A percentile compares a stretch with the other conserved stretches of the same genome.
phyloP scores from a whole-genome alignment of 2,113 vertebrate species.

The Vireo altiloquus region DNA sequence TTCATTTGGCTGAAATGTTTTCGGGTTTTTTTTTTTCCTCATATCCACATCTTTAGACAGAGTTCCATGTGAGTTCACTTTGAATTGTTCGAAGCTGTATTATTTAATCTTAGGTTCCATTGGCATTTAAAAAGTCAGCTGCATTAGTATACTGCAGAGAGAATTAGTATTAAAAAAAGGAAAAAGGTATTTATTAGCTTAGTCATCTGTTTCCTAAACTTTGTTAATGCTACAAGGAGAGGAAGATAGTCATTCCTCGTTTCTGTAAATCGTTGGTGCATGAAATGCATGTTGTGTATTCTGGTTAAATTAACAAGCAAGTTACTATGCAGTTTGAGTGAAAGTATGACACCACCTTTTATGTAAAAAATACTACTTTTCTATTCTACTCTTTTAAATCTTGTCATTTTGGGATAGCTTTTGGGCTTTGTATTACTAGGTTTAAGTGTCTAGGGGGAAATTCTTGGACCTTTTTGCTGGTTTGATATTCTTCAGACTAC shows the following conservation, averaged over 20 bases:
- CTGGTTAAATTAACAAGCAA: background rate
- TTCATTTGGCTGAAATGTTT: background rate
- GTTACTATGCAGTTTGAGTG: background rate
- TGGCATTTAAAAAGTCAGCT: background rate
- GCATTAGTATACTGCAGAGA: background rate
- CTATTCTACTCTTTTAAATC: background rate
- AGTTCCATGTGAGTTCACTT: background rate
- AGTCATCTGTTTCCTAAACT: background rate
- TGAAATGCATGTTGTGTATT: background rate
- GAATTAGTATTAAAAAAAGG: background rate
- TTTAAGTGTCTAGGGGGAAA: background rate
- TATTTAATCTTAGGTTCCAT: background rate
- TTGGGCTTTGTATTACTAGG: background rate
- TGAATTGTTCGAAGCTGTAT: background rate
- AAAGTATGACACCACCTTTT: background rate
- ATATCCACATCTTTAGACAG: background rate
- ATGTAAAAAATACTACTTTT: background rate
- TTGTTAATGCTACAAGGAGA: background rate
- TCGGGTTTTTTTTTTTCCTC: background rate
- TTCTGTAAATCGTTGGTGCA: background rate
- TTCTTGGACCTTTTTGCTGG: background rate
- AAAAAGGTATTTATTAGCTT: background rate
- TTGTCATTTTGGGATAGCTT: background rate
- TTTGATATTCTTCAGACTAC: background rate
- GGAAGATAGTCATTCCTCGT: background rate